phyloP scores from a whole-genome alignment of 2,113 vertebrate genomes.

The Leptobrachium ailaonicum region DNA sequence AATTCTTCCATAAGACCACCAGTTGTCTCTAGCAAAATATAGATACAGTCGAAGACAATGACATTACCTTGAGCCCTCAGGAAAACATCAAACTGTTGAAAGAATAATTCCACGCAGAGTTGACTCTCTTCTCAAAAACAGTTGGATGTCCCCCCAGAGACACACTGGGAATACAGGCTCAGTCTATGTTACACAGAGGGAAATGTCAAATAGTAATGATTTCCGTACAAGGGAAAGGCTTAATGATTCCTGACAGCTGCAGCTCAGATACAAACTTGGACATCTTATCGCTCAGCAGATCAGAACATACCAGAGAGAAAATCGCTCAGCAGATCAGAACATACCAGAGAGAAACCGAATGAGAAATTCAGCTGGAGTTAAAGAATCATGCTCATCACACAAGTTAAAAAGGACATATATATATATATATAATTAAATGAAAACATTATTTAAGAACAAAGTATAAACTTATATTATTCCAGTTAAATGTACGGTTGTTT shows the following conservation, averaged over 20 bases:
- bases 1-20: no score
- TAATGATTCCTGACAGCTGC: constrained; percentile 63
- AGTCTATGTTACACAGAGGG: constrained; percentile 36
- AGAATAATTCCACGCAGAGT: not conserved
- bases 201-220: constrained; percentile 33
- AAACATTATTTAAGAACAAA: no score
- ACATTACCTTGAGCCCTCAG: constrained; percentile 40
- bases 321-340: constrained; percentile 10
- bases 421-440: no score
- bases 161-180: constrained; percentile 5
- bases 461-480: no score
- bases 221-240: constrained; percentile 9
- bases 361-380: not conserved
- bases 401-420: no score
- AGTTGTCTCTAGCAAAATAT: not conserved
- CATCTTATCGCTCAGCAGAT: not conserved
- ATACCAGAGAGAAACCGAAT: not conserved
- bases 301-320: not conserved
- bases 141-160: constrained; percentile 28
- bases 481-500: no score
- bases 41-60: constrained; percentile 10
- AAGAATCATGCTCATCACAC: no score
- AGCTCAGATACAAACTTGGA: not conserved
- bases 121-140: not conserved
- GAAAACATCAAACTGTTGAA: not conserved